These are phyloP conservation scores for Gambelia wislizenii DNA, from an alignment of 2,797 vertebrate species.

Conservation along the genomic window DNA sequence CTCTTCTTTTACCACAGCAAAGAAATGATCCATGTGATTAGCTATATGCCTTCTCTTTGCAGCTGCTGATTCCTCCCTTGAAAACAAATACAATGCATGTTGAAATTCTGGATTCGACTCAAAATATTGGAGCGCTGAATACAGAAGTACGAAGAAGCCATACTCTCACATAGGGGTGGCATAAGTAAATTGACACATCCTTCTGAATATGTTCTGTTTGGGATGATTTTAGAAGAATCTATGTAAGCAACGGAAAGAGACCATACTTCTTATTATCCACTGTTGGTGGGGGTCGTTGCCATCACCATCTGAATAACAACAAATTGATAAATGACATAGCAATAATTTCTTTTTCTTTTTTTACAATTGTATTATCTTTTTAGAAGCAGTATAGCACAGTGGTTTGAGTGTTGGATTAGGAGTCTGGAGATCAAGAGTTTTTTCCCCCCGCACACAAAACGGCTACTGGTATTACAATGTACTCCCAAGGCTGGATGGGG, in stretches of 20 bases:
- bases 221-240: constrained; percentile 18
- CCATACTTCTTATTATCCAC: neutral
- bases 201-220: neutral
- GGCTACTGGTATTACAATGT: no score
- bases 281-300: neutral
- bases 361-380: no score
- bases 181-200: neutral
- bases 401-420: no score
- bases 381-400: no score
- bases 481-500: no score
- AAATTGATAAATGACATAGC: neutral
- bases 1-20: neutral
- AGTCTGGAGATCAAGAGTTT: no score
- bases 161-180: neutral
- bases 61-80: constrained; percentile 7
- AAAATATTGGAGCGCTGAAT: neutral
- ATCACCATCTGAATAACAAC: neutral
- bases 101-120: neutral
- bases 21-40: neutral
- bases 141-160: neutral
- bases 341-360: no score
- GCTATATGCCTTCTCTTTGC: constrained; percentile 8
- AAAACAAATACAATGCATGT: fast-evolving
- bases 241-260: constrained; percentile 12
- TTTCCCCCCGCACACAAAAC: no score